Base-by-base conservation (phyloP, 2,113 vertebrate species). In the Varanus komodoensis region DNA sequence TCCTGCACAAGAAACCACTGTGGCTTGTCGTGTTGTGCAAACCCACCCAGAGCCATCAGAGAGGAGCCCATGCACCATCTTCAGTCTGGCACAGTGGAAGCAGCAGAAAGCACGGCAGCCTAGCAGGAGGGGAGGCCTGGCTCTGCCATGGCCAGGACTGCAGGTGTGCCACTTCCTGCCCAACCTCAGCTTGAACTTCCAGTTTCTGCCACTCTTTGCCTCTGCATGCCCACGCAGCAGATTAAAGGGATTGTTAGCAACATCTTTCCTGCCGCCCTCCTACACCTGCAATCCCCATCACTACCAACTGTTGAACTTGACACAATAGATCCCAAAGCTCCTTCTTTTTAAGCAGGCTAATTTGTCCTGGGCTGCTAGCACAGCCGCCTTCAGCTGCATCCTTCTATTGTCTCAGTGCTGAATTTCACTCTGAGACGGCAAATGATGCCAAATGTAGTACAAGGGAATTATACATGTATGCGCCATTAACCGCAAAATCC, bases 391-490 rank as follows among this genome's bases (percentile, higher is more conserved):
- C 50, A 5, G 4, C 48, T 73, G 23, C 61, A 12, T 57, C 52
- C 52, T 71, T 6, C 27, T 71, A 32, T 88, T 84, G 50, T 79
- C 68, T 90, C 81, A 32, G 21, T 75, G 34, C 44, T n/a, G 50
- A 44, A 15, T 68, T 79, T 74, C 73, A 7, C 57, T 52, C 25
- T 74, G 68, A 64, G 52, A 9, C n/a, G 44, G 15, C 52, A 67
- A 67, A 4, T 12, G 29, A 64, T 75, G 50, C 86, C 73, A 88
- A 88, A 54, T 44, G 82, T 61, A 79, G 52, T 84, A 52, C 73
- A 50, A 91, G 50, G 61, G 81, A 74, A 91, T 88, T 88, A 84
- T 79, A 71, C 25, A 61, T 79, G 68, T 79, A 79, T 78, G 74
- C 67, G 79, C 71, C 67, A 61, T 61, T 73, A 84, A 87, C 52